Conservation (phyloP, 2,888 invertebrate genomes). For the Macrophya alboannulata region DNA sequence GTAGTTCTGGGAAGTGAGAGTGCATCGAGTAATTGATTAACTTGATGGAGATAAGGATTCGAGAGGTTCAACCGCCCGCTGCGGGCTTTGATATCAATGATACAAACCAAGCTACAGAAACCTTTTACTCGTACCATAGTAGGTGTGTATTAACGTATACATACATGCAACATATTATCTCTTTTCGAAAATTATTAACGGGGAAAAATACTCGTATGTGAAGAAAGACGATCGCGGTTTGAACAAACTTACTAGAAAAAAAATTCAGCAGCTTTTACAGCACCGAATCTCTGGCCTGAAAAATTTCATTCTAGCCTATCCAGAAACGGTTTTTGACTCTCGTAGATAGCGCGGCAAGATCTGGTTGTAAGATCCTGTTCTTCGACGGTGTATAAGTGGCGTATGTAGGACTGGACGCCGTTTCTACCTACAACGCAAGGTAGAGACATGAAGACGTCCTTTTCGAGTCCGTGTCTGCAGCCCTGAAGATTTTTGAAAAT, state of each 20-base stretch:
- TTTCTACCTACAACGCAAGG: constrained; percentile 81
- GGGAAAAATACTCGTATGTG: not conserved
- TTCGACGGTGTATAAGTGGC: constrained; percentile 72
- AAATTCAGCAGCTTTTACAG: not conserved
- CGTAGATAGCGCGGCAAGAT: constrained; percentile 73
- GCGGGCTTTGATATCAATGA: not conserved
- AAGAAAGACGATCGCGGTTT: not conserved
- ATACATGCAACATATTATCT: too few relatives aligned
- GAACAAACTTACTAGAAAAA: not conserved
- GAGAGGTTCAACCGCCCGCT: not conserved
- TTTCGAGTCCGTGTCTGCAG: constrained; percentile 81
- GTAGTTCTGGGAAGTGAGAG: not conserved
- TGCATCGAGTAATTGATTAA: constrained; percentile 31
- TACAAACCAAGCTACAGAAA: constrained; percentile 2
- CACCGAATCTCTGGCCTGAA: not conserved
- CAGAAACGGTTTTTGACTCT: constrained; percentile 70
- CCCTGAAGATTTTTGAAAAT: constrained; percentile 65
- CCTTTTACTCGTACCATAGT: not conserved
- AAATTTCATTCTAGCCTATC: constrained; percentile 66
- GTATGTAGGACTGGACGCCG: constrained; percentile 74
- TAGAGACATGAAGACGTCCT: constrained; percentile 83
- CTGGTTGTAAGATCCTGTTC: constrained; percentile 71
- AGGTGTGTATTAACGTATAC: too few relatives aligned
- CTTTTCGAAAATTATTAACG: not conserved
- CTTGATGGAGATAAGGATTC: not conserved